Evolutionary conservation across 1,140 invertebrate species (phyloP), one percentile per base, ranked within the genome.

Genomic region (Temnothorax curvispinosus): DNA sequence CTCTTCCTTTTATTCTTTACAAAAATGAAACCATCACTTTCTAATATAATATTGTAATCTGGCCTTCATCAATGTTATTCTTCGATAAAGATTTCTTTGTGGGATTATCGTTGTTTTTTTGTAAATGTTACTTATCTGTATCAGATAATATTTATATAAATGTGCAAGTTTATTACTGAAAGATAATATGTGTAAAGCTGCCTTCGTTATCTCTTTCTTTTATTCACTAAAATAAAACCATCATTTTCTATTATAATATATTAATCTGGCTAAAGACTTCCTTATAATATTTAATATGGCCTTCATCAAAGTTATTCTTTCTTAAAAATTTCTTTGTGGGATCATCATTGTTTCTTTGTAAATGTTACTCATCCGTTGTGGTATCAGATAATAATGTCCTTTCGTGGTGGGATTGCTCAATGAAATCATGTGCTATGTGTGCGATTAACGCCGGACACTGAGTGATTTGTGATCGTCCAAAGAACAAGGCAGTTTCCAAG

Each of bases 381-480:
- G 71, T 82, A 84, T 62, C 80, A 47, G 80, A 75, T 80, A 80
- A 80, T 69, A 62, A 56, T 47, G 27, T 84, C 56, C 32, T 84
- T 47, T 32, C 54, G 44, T 6, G 60, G 50, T 9, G 54, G 67
- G 58, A 75, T 89, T 89, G 60, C 84, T 85, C 65, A 52, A 75
- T 80, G 52, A 86, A 41, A 56, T 60, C 69, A 67, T 69, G 56
- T 41, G n/a, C 77, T 64, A 50, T 52, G 47, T 56, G 44, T 35
- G 54, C 54, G 69, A 75, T 84, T 75, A 84, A 84, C 54, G 54
- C 69, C 44, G 4, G 81, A 85, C 81, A 11, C 52, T 65, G 74
- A 85, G 82, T 85, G 82, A 85, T 85, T 85, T 85, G 74, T 78
- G 82, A 78, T 76, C 62, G 50, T 85, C 9, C 21, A 56, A 85